phyloP scores from a whole-genome alignment of 35 echinoderm and acorn worm species.

The Stichopus chloronotus region DNA sequence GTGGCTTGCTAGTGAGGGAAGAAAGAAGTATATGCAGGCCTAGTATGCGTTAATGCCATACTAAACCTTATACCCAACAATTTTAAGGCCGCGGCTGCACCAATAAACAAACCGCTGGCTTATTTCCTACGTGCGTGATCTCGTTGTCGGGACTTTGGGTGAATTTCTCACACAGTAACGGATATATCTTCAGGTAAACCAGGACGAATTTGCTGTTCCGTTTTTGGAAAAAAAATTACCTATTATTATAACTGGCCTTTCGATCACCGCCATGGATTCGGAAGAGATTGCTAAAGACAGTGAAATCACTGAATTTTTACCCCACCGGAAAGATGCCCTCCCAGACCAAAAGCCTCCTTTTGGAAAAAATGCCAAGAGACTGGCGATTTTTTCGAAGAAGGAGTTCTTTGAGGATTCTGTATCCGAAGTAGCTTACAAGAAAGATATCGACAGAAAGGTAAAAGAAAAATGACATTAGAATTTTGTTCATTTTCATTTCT shows the following conservation, averaged over 20 bases:
- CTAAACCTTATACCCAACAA: neutral
- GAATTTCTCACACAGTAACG: too few species aligned
- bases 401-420: neutral
- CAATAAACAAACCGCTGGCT: neutral
- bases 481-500: too few species aligned
- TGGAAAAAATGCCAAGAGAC: constrained; percentile 23
- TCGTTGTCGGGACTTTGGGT: too few species aligned
- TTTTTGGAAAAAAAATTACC: neutral
- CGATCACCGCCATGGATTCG: neutral
- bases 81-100: neutral
- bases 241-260: neutral
- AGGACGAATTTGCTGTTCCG: too few species aligned
- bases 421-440: neutral
- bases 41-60: neutral
- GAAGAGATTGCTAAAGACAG: constrained; percentile 10
- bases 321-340: constrained; percentile 41
- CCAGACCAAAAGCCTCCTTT: neutral
- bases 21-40: too few species aligned
- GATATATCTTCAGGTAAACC: too few species aligned
- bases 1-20: neutral
- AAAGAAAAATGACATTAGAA: too few species aligned
- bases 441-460: constrained; percentile 41
- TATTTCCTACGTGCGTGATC: neutral
- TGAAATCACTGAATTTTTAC: constrained; percentile 10
- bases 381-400: constrained; percentile 27